phyloP scores from a whole-genome alignment of 2,113 vertebrate genomes.

The Microcebus murinus region DNA sequence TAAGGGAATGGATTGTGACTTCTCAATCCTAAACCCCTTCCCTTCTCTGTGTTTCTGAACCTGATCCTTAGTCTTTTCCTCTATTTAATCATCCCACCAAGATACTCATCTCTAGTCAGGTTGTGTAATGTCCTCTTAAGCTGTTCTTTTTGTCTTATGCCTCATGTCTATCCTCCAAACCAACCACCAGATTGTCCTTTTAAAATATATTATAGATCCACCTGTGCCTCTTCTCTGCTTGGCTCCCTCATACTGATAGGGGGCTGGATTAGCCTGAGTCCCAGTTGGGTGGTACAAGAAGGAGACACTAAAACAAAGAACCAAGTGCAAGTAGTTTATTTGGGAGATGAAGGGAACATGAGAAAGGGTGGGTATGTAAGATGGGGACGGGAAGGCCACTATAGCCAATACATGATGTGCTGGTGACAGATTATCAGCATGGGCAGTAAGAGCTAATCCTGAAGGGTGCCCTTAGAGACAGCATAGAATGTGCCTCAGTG shows the following conservation, averaged over 20 bases:
- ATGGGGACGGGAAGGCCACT: neutral
- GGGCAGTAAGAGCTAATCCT: neutral
- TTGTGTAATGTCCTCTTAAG: neutral
- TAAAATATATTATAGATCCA: neutral
- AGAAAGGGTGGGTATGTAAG: neutral
- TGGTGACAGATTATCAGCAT: neutral
- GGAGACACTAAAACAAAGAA: neutral
- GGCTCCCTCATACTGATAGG: too few species aligned
- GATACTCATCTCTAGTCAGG: neutral
- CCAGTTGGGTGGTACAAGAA: neutral
- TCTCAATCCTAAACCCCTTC: neutral
- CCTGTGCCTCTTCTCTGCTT: neutral
- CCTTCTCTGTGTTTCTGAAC: neutral
- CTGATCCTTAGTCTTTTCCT: neutral
- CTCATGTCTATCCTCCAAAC: neutral
- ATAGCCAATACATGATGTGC: neutral
- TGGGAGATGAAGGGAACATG: neutral
- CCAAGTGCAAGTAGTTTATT: neutral
- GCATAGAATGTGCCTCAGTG: neutral
- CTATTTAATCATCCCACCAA: neutral
- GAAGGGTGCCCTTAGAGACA: neutral
- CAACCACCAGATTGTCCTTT: neutral
- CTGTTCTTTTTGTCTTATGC: neutral
- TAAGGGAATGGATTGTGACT: neutral
- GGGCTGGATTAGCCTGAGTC: neutral